These are phyloP conservation scores for Eilema depressum DNA, from an alignment of 2,888 invertebrate genomes.

Conservation along the genomic window DNA sequence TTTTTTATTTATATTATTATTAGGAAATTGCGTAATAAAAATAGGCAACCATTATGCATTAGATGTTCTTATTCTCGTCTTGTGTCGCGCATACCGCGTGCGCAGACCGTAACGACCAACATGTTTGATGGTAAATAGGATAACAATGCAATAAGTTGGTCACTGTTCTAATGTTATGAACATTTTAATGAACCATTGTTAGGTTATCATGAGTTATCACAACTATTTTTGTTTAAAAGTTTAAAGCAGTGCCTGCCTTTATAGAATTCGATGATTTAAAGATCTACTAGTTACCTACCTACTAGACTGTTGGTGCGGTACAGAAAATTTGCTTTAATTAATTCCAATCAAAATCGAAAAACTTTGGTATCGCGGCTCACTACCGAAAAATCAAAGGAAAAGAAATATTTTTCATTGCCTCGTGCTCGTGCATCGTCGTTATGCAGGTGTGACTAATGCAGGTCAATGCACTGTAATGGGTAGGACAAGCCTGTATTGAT, in stretches of 20 bases:
- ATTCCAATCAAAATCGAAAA: too few relatives aligned
- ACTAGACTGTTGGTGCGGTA: too few relatives aligned
- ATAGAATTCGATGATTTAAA: too few relatives aligned
- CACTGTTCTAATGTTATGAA: conserved; percentile 14
- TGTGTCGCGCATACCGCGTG: conserved; percentile 15
- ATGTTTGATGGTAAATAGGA: conserved; percentile 25
- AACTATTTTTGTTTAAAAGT: background rate
- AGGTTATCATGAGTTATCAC: background rate
- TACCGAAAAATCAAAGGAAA: too few relatives aligned
- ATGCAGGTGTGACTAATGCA: background rate
- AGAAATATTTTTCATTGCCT: background rate
- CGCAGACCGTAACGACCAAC: conserved; percentile 25
- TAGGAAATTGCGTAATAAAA: conserved; percentile 13
- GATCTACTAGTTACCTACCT: too few relatives aligned
- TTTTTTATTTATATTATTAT: conserved; percentile 3
- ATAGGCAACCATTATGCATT: conserved; percentile 1
- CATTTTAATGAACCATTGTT: background rate
- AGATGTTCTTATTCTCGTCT: conserved; percentile 10
- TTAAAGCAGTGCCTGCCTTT: too few relatives aligned
- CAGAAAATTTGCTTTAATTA: too few relatives aligned
- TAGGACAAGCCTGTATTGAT: conserved; percentile 18
- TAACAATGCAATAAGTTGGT: conserved; percentile 16
- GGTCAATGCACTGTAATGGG: background rate
- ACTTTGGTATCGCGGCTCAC: too few relatives aligned
- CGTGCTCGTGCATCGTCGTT: background rate